phyloP scores from a whole-genome alignment of 2,888 invertebrate genomes.

The Busseola fusca region DNA sequence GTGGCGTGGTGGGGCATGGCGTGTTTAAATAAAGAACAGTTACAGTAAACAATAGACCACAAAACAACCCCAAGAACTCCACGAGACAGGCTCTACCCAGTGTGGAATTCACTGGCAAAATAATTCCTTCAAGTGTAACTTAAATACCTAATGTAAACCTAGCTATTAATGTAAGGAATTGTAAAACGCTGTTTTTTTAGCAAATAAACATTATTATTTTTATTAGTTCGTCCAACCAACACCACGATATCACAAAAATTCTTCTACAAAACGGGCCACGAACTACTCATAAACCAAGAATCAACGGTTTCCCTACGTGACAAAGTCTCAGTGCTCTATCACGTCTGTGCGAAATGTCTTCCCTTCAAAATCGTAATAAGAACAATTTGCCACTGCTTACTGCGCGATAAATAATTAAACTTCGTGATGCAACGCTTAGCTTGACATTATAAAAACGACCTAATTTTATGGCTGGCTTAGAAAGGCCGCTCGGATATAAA shows the following conservation, averaged over 20 bases:
- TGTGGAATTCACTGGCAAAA: no score
- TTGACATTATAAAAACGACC: conserved; percentile 65
- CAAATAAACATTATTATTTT: no score
- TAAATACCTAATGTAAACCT: no score
- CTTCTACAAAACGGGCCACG: background rate
- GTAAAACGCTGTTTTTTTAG: no score
- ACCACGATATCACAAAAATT: background rate
- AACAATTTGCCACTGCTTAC: conserved; percentile 72
- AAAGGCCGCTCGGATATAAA: conserved; percentile 33
- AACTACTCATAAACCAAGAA: background rate
- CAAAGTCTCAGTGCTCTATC: conserved; percentile 68
- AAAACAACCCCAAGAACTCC: no score
- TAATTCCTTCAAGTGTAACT: no score
- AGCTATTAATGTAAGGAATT: no score
- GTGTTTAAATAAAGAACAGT: no score
- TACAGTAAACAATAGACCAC: no score
- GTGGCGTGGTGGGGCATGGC: no score
- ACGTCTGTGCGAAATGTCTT: conserved; percentile 74
- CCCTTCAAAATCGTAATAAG: conserved; percentile 72
- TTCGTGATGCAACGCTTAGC: conserved; percentile 67
- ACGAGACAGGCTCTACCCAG: no score
- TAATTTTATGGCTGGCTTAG: conserved; percentile 55
- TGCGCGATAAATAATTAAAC: conserved; percentile 71
- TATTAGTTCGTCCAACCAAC: background rate
- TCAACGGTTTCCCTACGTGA: conserved; percentile 61